Percentiles rank a stretch among this genome's conserved stretches.
phyloP scores from a whole-genome alignment of 2,888 invertebrate species.

The Andrena chrysosceles region DNA sequence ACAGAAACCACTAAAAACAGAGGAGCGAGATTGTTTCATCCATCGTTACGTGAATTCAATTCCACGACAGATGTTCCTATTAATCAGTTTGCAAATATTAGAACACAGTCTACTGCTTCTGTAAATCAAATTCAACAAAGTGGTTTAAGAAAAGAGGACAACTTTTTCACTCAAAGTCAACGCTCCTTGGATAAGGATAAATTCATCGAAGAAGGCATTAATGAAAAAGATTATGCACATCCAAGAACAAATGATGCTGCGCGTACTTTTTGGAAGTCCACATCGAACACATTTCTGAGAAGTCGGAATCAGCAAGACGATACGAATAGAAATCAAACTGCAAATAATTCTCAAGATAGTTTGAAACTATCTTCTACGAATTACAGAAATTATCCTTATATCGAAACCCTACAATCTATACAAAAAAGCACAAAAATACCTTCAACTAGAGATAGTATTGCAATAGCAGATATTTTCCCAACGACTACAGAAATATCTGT shows the following conservation, averaged over 20 bases:
- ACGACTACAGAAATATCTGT: constrained; percentile 71
- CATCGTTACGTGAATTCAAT: not conserved
- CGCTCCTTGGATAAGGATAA: constrained; percentile 10
- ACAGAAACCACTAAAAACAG: not conserved
- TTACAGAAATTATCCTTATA: constrained; percentile 71
- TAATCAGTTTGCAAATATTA: not conserved
- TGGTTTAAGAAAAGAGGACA: not conserved
- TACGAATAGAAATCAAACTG: constrained; percentile 6
- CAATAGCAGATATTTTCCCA: constrained; percentile 35
- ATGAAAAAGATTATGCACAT: not conserved
- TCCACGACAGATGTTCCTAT: not conserved
- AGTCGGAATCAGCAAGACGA: constrained; percentile 9
- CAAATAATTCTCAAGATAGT: not conserved
- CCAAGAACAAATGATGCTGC: not conserved
- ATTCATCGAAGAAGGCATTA: constrained; percentile 3
- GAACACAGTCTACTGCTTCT: not conserved
- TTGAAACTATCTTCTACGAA: constrained; percentile 19
- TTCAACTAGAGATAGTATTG: constrained; percentile 7
- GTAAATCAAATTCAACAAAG: constrained; percentile 5
- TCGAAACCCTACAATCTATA: constrained; percentile 77
- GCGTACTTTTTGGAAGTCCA: not conserved
- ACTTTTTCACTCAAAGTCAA: not conserved
- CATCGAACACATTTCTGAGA: constrained; percentile 2
- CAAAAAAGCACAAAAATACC: constrained; percentile 66
- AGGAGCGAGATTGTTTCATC: not conserved